Evolutionary conservation across 2,888 invertebrate genomes (phyloP), one percentile per base, ranked within the genome.

Genomic region (Stomorhina lunata): DNA sequence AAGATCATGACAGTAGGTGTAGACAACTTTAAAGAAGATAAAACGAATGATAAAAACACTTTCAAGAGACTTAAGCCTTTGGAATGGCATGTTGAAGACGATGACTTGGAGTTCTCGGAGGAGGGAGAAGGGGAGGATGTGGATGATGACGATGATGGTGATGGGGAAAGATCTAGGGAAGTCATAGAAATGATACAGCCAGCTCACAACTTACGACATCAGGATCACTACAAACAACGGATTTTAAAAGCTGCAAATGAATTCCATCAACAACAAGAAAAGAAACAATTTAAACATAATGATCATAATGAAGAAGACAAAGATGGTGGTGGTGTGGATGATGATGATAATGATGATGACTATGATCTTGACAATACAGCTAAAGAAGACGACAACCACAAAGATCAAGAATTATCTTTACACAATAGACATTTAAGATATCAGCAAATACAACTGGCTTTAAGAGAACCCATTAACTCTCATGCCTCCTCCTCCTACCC

Each of bases 181-280:
- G 71, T 79, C 81, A 81, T 77, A 68, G 85, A 85, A 81, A 84
- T 84, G 73, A 61, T 84, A 82, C 85, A 84, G 65, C 73, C 84
- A 80, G 81, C 85, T 59, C 88, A 87, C 84, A 86, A 86, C 32
- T 84, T 87, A 50, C 86, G 87, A 34, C 88, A 88, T 81, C 87
- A 88, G 72, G 86, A 88, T 72, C 87, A 88, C 68, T 86, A 87
- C 61, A 86, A 85, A 79, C 87, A 87, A 69, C 87, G 87, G 66
- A 84, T 84, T 37, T 85, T 87, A 61, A 84, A 86, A 69, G 85
- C 81, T 80, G 85, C 83, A 65, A 85, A 83, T 68, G 84, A 85
- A 75, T 85, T 86, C 10, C 85, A 84, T 75, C 78, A 43, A 43
- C 78, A 84, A 83, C 84, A 81, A 9, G 37, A 34, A 34, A 45